Evolutionary conservation across 2,888 invertebrate species (phyloP), one percentile per base, ranked within the genome.

Genomic region (Pyralis farinalis): DNA sequence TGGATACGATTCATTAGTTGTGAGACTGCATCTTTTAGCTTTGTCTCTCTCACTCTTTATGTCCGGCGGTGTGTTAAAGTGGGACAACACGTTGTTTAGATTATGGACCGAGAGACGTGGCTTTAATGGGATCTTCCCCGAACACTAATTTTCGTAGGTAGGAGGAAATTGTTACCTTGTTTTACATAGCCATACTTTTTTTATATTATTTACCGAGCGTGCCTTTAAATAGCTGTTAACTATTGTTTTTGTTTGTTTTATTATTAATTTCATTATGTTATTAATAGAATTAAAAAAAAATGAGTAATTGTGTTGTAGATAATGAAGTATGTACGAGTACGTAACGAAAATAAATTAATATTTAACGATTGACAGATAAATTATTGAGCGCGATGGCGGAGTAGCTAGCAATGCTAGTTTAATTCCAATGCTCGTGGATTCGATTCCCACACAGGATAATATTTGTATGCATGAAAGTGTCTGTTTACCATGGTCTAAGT

Each of bases 1-100:
- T 78, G 75, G 87, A 83, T 73, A 86, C 85, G 87, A 74, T 64
- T 85, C 69, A 87, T 87, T 86, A 84, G 85, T 59, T 71, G 63
- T 70, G 76, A 67, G 67, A 72, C 76, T 74, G 75, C 77, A 75
- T 76, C 76, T 71, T 62, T 41, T 63, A 55, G 48, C 54, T 58
- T 67, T 41, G 63, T 83, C 87, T 75, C 81, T 58, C 42, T 85
- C 72, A 34, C 40, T 28, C 69, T 16, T 34, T 11, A 31, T 36
- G 12, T 45, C 21, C 21, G 29, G 11, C 9, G 27, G 21, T 42
- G 49, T 41, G 64, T 51, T 49, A 59, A 71, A 83, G 58, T 1
- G 71, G 56, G 82, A 82, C 59, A 55, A 67, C 55, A 58, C 42
- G 54, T 68, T 69, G 75, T 84, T 82, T 70, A 72, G 75, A 70